These are phyloP conservation scores for Erpobdella octoculata DNA, from an alignment of 2,888 invertebrate species.

Conservation along the genomic window DNA sequence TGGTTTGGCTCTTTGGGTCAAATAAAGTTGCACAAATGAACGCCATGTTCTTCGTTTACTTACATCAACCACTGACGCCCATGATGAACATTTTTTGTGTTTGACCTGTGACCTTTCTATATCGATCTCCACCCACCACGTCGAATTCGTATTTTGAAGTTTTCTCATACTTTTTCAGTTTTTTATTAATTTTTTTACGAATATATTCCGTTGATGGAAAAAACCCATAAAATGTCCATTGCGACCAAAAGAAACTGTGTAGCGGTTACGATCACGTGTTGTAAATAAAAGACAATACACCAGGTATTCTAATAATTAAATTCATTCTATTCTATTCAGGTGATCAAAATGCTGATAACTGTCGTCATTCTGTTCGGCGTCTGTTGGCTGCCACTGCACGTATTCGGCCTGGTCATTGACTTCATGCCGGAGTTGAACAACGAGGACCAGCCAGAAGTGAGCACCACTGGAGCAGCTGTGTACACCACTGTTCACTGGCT, in stretches of 20 bases:
- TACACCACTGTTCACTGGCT: constrained; percentile 43
- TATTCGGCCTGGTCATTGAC: constrained; percentile 45
- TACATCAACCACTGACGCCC: too few relatives aligned
- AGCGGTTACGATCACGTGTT: too few relatives aligned
- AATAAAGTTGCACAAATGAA: too few relatives aligned
- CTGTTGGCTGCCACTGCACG: constrained; percentile 49
- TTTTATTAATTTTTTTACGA: constrained; percentile 7
- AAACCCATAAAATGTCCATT: too few relatives aligned
- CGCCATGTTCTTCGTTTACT: too few relatives aligned
- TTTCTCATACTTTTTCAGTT: too few relatives aligned
- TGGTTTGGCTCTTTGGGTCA: too few relatives aligned
- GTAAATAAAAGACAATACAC: neutral
- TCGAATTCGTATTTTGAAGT: too few relatives aligned
- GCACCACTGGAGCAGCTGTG: constrained; percentile 23
- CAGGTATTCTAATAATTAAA: neutral
- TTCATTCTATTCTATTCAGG: constrained; percentile 38
- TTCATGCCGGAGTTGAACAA: constrained; percentile 39
- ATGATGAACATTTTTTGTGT: too few relatives aligned
- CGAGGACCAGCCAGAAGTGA: constrained; percentile 20
- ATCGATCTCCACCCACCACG: too few relatives aligned
- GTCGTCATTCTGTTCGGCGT: constrained; percentile 48
- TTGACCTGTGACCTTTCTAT: too few relatives aligned
- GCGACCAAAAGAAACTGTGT: too few relatives aligned
- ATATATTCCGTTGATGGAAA: neutral
- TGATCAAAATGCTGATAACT: constrained; percentile 49